Base-by-base conservation (phyloP, 2,888 invertebrate genomes). In the Hirtodrosophila confusa region DNA sequence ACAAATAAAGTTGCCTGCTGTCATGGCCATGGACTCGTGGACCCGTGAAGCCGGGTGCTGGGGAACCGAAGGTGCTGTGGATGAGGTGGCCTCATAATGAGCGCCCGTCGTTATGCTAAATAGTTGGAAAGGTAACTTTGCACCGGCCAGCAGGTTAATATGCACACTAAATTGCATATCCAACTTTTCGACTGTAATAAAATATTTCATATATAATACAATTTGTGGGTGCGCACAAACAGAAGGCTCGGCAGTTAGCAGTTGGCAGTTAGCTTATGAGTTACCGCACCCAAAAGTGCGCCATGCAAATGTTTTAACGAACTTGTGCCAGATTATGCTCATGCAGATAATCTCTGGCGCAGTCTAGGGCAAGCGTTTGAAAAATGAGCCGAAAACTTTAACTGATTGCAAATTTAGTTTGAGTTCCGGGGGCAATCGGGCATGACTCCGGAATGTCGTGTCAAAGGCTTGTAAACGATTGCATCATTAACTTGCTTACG, bases 401-500 rank as follows among this genome's bases (percentile, higher is more conserved):
- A 50, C 74, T 36, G 57, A 60, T 60, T 74, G 50, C 58, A 54
- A 56, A 55, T 49, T 73, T 43, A 51, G 50, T 63, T 49, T 27
- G 27, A 27, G 27, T 27, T 27, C n/a, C 27, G 36, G 47, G 17
- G 41, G 39, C 37, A 50, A 40, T 39, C 17, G 51, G 44, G 57
- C 64, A 43, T 41, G 36, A 23, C 37, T 53, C 29, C 37, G 54
- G 48, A 27, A 64, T 82, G 75, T 45, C 80, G 69, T 75, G 86
- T 82, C 86, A 82, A 80, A 80, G 79, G 73, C 57, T 60, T 70
- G 70, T 73, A 78, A 74, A 40, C 83, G 80, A 79, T 83, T 79
- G 70, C 83, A 86, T 83, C 86, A 85, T 86, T 86, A 82, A 78
- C 70, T 83, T 71, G 68, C 80, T 74, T 66, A 76, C 84, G 80